A percentile compares a stretch with the other conserved stretches of the same genome.
These are phyloP conservation scores for Vireo altiloquus DNA, from an alignment of 2,113 vertebrate species.

Conservation along the genomic window DNA sequence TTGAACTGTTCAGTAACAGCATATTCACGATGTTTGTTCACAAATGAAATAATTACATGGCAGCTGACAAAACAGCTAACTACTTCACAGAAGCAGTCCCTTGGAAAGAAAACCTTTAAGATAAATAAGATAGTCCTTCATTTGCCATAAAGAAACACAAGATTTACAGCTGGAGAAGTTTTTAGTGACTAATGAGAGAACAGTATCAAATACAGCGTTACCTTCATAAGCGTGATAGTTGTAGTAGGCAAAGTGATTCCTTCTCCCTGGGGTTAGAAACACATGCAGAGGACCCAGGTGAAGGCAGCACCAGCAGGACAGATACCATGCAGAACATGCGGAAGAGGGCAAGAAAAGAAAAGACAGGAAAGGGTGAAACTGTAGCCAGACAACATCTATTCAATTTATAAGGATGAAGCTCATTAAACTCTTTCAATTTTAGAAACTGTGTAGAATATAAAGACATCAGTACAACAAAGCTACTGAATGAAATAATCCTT, in stretches of 20 bases:
- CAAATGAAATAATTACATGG: background rate
- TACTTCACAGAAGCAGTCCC: background rate
- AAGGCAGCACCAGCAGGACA: slow-evolving; percentile 82
- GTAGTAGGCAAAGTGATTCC: slow-evolving; percentile 98
- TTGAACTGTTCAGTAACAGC: too few species aligned
- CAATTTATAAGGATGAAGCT: slow-evolving; percentile 34
- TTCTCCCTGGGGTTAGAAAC: slow-evolving; percentile 88
- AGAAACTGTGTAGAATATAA: background rate
- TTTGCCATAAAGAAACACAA: background rate
- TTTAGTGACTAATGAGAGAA: slow-evolving; percentile 45
- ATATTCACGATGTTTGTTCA: background rate
- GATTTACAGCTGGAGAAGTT: background rate
- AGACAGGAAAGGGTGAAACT: slow-evolving; percentile 86
- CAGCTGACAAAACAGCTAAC: background rate
- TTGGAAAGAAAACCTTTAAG: background rate
- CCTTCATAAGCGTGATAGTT: slow-evolving; percentile 90
- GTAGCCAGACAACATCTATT: slow-evolving; percentile 65
- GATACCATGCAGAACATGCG: slow-evolving; percentile 77
- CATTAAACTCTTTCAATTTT: background rate
- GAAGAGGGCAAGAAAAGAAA: slow-evolving; percentile 75
- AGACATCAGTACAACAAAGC: background rate
- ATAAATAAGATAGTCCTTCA: background rate
- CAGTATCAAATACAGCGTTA: slow-evolving; percentile 72
- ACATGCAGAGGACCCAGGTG: slow-evolving; percentile 89
- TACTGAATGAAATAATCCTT: slow-evolving; percentile 10